Conservation (phyloP, 2,888 invertebrate species). For the Neoitamus cyanurus region DNA sequence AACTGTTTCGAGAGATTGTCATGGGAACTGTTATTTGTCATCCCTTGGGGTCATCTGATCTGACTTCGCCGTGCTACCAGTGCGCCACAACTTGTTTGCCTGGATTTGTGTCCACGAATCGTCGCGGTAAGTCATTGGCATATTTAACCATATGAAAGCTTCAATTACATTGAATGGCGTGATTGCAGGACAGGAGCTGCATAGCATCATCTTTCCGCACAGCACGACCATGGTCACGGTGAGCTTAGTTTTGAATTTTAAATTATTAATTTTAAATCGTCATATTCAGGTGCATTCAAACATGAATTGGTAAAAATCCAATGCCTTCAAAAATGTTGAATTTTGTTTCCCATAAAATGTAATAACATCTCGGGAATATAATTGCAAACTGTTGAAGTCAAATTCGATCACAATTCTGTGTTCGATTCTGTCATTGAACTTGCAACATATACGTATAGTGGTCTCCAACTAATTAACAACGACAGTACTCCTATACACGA, state of each 20-base stretch:
- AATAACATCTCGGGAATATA: too few relatives aligned
- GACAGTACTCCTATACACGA: too few relatives aligned
- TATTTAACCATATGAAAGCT: neutral
- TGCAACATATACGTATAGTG: too few relatives aligned
- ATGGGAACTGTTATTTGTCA: constrained; percentile 57
- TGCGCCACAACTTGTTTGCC: constrained; percentile 55
- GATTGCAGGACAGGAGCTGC: constrained; percentile 23
- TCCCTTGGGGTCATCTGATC: constrained; percentile 54
- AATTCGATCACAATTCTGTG: too few relatives aligned
- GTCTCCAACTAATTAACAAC: too few relatives aligned
- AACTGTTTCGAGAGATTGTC: neutral
- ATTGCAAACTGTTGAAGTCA: too few relatives aligned
- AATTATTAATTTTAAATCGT: neutral
- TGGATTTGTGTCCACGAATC: constrained; percentile 35
- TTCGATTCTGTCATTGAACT: too few relatives aligned
- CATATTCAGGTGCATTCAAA: too few relatives aligned
- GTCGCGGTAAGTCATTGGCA: constrained; percentile 47
- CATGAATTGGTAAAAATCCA: neutral
- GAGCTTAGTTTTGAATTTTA: constrained; percentile 10
- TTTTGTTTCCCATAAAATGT: too few relatives aligned
- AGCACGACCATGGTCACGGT: constrained; percentile 45
- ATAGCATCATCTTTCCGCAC: constrained; percentile 26
- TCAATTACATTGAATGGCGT: constrained; percentile 38
- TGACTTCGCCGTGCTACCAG: constrained; percentile 54
- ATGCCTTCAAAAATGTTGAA: too few relatives aligned